These are phyloP conservation scores for Priocnemis perturbator DNA, from an alignment of 2,888 invertebrate species.

Conservation along the genomic window DNA sequence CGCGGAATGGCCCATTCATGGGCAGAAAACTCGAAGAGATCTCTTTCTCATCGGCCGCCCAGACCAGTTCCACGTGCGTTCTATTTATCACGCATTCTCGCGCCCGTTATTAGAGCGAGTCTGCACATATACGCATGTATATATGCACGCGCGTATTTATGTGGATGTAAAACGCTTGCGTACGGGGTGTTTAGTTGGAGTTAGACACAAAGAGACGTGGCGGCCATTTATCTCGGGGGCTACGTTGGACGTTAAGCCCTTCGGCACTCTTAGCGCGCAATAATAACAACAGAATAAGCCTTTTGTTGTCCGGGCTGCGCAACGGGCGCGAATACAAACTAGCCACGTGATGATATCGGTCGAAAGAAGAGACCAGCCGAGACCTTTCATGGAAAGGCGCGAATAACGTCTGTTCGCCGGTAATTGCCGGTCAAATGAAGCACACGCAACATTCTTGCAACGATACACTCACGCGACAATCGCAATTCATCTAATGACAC, in stretches of 20 bases:
- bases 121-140: background rate
- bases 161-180: background rate
- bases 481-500: too few relatives aligned
- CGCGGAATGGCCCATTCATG: constrained; percentile 1
- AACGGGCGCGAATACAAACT: constrained; percentile 62
- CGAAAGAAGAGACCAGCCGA: constrained; percentile 45
- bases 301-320: constrained; percentile 61
- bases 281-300: constrained; percentile 69
- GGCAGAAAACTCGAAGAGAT: background rate
- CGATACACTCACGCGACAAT: too few relatives aligned
- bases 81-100: constrained; percentile 51
- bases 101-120: constrained; percentile 9
- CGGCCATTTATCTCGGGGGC: constrained; percentile 48
- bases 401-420: constrained; percentile 56
- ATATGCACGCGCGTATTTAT: background rate
- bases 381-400: constrained; percentile 49
- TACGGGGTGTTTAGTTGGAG: background rate
- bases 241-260: constrained; percentile 55
- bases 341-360: constrained; percentile 57
- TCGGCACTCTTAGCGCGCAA: constrained; percentile 58
- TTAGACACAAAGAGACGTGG: constrained; percentile 9
- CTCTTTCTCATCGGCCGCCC: constrained; percentile 4
- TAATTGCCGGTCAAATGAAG: constrained; percentile 53
- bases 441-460: constrained; percentile 9
- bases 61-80: constrained; percentile 41